Evolutionary conservation across 2,113 vertebrate species (phyloP).

Genomic region (Agelaius phoeniceus): DNA sequence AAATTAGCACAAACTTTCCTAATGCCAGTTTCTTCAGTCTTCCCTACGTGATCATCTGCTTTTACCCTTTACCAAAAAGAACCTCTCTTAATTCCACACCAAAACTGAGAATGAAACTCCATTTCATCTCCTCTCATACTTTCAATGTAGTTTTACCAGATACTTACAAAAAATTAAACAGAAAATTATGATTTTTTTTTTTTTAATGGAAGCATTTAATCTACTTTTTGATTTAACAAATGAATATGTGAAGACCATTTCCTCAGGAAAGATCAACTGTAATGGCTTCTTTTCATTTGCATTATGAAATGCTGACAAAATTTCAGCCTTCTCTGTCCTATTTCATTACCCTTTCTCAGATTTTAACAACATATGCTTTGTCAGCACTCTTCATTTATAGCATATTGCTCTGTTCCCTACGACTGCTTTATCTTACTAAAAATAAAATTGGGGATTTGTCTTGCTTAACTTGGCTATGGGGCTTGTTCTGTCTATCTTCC

Average conservation of each 20-base stretch:
- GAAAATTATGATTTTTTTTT: not conserved
- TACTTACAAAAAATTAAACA: not conserved
- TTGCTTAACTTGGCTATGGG: not conserved
- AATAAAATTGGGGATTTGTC: slow-evolving; percentile 16
- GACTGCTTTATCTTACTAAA: slow-evolving; percentile 7
- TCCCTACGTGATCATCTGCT: not conserved
- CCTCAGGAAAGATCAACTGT: not conserved
- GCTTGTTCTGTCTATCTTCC: not conserved
- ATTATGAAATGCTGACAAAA: slow-evolving; percentile 39
- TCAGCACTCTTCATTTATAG: slow-evolving; percentile 47
- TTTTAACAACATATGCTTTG: slow-evolving; percentile 20
- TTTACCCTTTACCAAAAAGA: not conserved
- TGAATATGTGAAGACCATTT: not conserved
- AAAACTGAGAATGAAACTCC: not conserved
- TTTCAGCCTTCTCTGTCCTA: not conserved
- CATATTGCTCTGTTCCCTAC: not conserved
- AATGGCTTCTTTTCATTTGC: slow-evolving; percentile 22
- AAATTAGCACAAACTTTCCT: not conserved
- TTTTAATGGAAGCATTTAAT: not conserved
- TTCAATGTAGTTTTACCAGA: not conserved
- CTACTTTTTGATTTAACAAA: not conserved
- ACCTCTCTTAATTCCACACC: not conserved
- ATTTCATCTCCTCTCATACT: not conserved
- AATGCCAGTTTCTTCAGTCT: not conserved
- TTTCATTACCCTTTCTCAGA: slow-evolving; percentile 21